Conservation (phyloP, 2,113 vertebrate genomes). For the Centrocercus urophasianus region DNA sequence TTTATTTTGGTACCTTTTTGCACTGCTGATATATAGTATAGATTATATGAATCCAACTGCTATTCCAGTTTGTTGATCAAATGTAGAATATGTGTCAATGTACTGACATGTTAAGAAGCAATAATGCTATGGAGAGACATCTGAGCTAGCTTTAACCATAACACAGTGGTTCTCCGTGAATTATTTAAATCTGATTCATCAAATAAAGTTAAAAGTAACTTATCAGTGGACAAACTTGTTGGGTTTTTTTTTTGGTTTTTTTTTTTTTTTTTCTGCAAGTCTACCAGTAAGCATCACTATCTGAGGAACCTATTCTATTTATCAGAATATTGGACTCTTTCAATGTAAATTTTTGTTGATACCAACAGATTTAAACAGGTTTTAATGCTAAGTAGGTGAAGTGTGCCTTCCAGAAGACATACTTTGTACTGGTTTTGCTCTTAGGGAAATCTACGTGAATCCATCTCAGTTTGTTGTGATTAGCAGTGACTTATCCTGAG, state of each 20-base stretch:
- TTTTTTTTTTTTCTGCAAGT: neutral
- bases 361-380: neutral
- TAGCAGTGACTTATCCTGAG: neutral
- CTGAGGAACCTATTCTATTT: neutral
- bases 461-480: neutral
- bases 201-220: neutral
- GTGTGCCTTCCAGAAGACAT: neutral
- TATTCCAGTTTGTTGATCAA: neutral
- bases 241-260: no score
- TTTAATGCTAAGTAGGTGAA: neutral
- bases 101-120: neutral
- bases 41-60: neutral
- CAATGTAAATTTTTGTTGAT: neutral
- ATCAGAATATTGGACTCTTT: neutral
- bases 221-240: neutral
- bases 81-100: neutral
- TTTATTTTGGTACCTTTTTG: neutral
- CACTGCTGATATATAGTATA: neutral
- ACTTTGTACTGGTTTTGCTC: neutral
- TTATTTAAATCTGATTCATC: neutral
- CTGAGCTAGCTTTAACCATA: neutral
- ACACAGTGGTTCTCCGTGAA: neutral
- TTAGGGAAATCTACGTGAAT: neutral
- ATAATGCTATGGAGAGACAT: neutral
- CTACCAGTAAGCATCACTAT: neutral